Percentiles rank a stretch among this genome's conserved stretches.
These are phyloP conservation scores for Coptotermes formosanus DNA, from an alignment of 1,140 invertebrate genomes.

Conservation along the genomic window DNA sequence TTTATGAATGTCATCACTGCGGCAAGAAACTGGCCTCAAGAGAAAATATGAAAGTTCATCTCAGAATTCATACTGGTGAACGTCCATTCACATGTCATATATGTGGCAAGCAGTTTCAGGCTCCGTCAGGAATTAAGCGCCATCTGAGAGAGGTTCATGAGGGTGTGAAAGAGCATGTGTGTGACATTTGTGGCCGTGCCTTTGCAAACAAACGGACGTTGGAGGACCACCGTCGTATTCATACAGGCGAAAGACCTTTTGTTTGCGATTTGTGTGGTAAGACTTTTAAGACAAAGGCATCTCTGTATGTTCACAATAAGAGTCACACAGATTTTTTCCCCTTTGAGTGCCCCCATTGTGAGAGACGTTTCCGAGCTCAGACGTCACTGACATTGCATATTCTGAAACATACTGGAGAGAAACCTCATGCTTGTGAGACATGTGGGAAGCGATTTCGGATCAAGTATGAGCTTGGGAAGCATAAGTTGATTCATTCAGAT, in stretches of 20 bases:
- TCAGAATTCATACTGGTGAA: constrained; percentile 53
- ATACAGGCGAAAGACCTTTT: constrained; percentile 61
- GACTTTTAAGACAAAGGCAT: constrained; percentile 54
- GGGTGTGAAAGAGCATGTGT: constrained; percentile 56
- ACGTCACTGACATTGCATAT: constrained; percentile 57
- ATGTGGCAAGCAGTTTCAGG: constrained; percentile 59
- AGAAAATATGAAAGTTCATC: constrained; percentile 56
- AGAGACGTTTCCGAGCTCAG: constrained; percentile 52
- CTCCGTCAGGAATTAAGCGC: constrained; percentile 60
- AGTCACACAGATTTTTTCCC: constrained; percentile 53
- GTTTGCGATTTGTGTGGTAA: constrained; percentile 59
- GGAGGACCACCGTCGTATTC: constrained; percentile 56
- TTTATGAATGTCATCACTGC: constrained; percentile 52
- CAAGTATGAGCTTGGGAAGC: constrained; percentile 52
- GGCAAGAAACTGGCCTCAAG: constrained; percentile 50
- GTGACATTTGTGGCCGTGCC: constrained; percentile 54
- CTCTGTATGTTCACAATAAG: constrained; percentile 56
- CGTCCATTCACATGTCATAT: constrained; percentile 44
- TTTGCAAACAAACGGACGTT: constrained; percentile 54
- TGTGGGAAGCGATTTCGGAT: constrained; percentile 56
- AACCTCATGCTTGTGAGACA: constrained; percentile 50
- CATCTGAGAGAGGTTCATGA: constrained; percentile 65
- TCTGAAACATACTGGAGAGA: constrained; percentile 50
- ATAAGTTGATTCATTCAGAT: constrained; percentile 52
- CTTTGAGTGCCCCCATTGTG: constrained; percentile 50